Conservation (phyloP, 2,888 invertebrate species). For the Phasia obesa region DNA sequence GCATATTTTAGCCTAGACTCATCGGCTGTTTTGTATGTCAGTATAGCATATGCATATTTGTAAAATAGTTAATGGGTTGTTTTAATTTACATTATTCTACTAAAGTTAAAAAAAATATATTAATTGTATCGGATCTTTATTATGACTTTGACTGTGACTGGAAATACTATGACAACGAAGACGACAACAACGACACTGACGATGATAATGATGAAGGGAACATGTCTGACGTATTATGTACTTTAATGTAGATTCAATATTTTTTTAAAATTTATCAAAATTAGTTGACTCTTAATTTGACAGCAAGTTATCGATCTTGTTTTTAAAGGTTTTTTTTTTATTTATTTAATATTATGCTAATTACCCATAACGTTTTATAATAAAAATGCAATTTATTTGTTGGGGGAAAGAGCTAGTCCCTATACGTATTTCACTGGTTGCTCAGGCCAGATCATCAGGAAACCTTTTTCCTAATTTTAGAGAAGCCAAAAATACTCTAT, state of each 20-base stretch:
- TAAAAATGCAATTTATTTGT: too few relatives aligned
- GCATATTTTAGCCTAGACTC: slow-evolving; percentile 25
- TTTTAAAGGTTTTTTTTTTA: background rate
- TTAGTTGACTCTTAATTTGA: slow-evolving; percentile 61
- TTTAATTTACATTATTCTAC: slow-evolving; percentile 2
- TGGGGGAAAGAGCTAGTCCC: too few relatives aligned
- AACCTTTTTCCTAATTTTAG: too few relatives aligned
- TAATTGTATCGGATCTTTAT: background rate
- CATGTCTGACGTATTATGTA: slow-evolving; percentile 30
- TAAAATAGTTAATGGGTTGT: background rate
- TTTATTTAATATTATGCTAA: too few relatives aligned
- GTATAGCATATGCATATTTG: background rate
- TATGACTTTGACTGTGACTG: slow-evolving; percentile 24
- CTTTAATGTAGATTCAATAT: slow-evolving; percentile 45
- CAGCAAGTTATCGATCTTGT: slow-evolving; percentile 60
- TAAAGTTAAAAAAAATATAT: slow-evolving; percentile 9
- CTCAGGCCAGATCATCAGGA: too few relatives aligned
- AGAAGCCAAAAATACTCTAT: too few relatives aligned
- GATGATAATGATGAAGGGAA: slow-evolving; percentile 39
- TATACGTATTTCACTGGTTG: too few relatives aligned
- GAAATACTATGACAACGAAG: too few relatives aligned
- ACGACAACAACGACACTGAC: background rate
- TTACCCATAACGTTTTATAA: too few relatives aligned
- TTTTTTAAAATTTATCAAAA: slow-evolving; percentile 57
- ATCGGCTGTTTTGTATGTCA: slow-evolving; percentile 25